Conservation (phyloP, 1,140 invertebrate species). For the Cydia splendana region DNA sequence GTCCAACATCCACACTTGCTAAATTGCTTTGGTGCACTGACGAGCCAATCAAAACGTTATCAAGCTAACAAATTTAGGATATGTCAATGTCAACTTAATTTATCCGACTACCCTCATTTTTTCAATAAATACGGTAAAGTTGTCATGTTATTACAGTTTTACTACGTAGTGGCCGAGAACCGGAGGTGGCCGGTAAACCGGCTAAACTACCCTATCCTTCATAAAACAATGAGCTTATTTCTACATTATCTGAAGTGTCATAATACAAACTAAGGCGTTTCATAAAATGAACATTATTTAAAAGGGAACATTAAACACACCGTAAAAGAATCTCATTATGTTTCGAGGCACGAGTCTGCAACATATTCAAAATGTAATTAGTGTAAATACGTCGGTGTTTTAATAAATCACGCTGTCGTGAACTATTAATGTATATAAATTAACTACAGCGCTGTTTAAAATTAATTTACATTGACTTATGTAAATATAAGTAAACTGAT, state of each 20-base stretch:
- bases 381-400: slow-evolving; percentile 39
- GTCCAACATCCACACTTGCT: too few relatives aligned
- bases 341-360: slow-evolving; percentile 45
- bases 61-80: too few relatives aligned
- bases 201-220: too few relatives aligned
- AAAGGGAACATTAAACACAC: slow-evolving; percentile 38
- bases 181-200: too few relatives aligned
- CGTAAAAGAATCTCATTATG: slow-evolving; percentile 41
- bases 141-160: too few relatives aligned
- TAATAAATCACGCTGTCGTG: slow-evolving; percentile 12
- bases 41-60: too few relatives aligned
- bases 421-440: slow-evolving; percentile 15
- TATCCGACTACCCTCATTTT: too few relatives aligned
- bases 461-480: slow-evolving; percentile 15
- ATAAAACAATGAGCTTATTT: slow-evolving; percentile 2
- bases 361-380: slow-evolving; percentile 21
- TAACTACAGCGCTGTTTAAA: slow-evolving; percentile 7
- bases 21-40: too few relatives aligned
- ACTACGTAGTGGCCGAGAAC: too few relatives aligned
- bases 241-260: slow-evolving; percentile 8
- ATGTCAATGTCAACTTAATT: too few relatives aligned
- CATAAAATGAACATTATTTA: too few relatives aligned
- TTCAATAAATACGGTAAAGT: too few relatives aligned
- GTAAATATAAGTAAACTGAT: slow-evolving; percentile 43
- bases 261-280: neutral